Conservation (phyloP, 2,113 vertebrate genomes). For the Vidua macroura region DNA sequence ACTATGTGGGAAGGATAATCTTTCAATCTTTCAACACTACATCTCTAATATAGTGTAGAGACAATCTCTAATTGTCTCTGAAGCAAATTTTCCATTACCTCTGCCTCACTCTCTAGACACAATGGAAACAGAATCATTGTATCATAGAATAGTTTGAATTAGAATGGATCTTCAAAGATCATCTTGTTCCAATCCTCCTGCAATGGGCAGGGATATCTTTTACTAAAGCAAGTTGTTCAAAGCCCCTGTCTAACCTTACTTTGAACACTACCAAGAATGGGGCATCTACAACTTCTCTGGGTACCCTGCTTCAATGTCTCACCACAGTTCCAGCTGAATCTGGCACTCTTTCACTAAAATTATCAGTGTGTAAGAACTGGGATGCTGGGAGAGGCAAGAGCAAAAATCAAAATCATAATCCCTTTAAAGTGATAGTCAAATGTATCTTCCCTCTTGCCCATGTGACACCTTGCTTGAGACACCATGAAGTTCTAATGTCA, state of each 20-base stretch:
- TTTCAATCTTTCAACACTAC: not conserved
- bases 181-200: not conserved
- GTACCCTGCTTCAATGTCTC: not conserved
- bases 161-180: not conserved
- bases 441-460: not conserved
- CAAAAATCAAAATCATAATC: not conserved
- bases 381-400: not conserved
- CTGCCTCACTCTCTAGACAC: not conserved
- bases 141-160: not conserved
- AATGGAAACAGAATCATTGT: not conserved
- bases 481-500: not conserved
- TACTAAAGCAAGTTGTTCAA: not conserved
- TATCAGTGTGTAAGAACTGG: not conserved
- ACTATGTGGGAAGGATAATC: not conserved
- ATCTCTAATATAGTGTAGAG: not conserved
- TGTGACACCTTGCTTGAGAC: not conserved
- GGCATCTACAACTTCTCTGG: not conserved
- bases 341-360: not conserved
- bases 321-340: not conserved
- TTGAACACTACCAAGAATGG: not conserved
- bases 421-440: not conserved
- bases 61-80: not conserved
- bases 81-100: not conserved
- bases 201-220: not conserved
- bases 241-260: accelerated